Conservation (phyloP, 92 coral and sea anemone species). For the Bergia sp. region DNA sequence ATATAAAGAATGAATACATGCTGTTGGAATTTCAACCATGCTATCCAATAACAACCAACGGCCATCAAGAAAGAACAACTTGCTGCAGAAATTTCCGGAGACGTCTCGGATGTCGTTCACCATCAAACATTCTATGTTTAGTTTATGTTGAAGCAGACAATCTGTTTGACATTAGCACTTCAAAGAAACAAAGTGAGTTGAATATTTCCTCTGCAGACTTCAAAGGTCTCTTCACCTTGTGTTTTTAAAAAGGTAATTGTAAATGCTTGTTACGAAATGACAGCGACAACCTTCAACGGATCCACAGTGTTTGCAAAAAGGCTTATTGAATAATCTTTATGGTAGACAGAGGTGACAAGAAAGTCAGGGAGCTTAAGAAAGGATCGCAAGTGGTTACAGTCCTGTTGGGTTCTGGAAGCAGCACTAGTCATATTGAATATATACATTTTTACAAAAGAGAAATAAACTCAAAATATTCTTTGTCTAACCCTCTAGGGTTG, state of each 20-base stretch:
- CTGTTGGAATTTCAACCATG: slow-evolving; percentile 48
- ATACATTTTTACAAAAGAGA: no score
- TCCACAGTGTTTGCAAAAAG: slow-evolving; percentile 56
- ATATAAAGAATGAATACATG: slow-evolving; percentile 16
- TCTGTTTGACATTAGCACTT: slow-evolving; percentile 41
- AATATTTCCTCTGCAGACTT: not conserved
- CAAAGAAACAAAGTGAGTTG: slow-evolving; percentile 36
- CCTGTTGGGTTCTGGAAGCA: slow-evolving; percentile 54
- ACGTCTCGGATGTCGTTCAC: slow-evolving; percentile 36
- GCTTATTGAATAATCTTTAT: slow-evolving; percentile 49
- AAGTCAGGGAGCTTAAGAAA: slow-evolving; percentile 54
- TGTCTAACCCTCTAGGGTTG: no score
- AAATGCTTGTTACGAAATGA: slow-evolving; percentile 57
- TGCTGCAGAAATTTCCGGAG: slow-evolving; percentile 53
- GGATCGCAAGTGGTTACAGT: slow-evolving; percentile 46
- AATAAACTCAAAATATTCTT: no score
- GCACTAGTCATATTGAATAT: no score
- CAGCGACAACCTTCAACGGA: slow-evolving; percentile 48
- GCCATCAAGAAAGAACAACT: slow-evolving; percentile 36
- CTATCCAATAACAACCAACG: slow-evolving; percentile 36
- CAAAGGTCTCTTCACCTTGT: no score
- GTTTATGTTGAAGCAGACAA: slow-evolving; percentile 41
- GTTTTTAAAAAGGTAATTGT: slow-evolving; percentile 8
- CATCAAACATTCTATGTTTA: slow-evolving; percentile 34
- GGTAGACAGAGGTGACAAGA: slow-evolving; percentile 65